Base-by-base conservation (phyloP, 1,140 invertebrate species). In the Berghia stephanieae region DNA sequence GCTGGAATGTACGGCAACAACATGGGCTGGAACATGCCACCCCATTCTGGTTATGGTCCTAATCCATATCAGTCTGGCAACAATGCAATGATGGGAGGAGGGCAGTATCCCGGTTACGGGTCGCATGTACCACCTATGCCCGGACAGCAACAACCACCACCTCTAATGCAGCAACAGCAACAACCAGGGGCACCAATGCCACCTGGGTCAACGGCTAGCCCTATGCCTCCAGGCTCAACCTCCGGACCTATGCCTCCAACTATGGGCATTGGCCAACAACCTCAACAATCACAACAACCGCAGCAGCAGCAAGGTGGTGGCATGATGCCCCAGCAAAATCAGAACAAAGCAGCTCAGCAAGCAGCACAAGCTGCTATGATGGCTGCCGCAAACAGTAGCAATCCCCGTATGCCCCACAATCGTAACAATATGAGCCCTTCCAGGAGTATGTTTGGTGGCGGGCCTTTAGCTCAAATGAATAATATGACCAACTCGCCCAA, bases 361-460 rank as follows among this genome's bases (percentile, higher is more conserved):
- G 88, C 88, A 24, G 89, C 89, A 16, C 88, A 89, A 46, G 89
- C 87, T 60, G 87, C 88, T 2, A 83, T 90, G 79, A 85, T 87
- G 71, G 87, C 88, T 34, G 87, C 89, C n/a, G 87, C 87, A 38
- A 86, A 85, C 78, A 81, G 84, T n/a, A 80, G 85, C 16, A 81
- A 77, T 10, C 78, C 73, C 63, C 78, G 77, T 27, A 78, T 78
- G 77, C 57, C 70, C 24, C 71, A 75, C 27, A 52, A 44, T 0
- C 76, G 68, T 43, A 75, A 49, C 8, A 70, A 78, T 75, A 69
- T 72, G 46, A 71, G 71, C 24, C 57, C 70, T 18, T 76, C 73
- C 21, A 66, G 69, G 46, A 75, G 68, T 27, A 74, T 76, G 36
- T 76, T 76, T 76, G 57, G 57, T 16, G 55, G 79, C 68, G 75